Evolutionary conservation across 2,888 invertebrate species (phyloP).

Genomic region (Tribolium freemani): DNA sequence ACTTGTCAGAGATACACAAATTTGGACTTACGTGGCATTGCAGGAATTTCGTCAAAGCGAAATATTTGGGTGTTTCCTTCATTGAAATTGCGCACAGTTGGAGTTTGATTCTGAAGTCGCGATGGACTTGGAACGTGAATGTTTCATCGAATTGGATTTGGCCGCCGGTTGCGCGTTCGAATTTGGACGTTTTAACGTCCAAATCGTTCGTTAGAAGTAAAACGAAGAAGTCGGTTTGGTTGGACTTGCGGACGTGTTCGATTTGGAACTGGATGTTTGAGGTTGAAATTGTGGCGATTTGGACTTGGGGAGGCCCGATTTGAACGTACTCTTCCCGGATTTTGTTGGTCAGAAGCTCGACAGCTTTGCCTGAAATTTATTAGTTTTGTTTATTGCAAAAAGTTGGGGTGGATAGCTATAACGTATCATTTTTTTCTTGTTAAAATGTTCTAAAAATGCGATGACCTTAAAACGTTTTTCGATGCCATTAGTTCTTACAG

Average conservation of each 20-base stretch:
- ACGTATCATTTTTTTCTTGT: too few species aligned
- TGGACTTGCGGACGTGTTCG: too few species aligned
- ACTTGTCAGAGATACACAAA: background rate
- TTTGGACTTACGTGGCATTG: background rate
- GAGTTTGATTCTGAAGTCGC: constrained; percentile 6
- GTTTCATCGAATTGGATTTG: constrained; percentile 4
- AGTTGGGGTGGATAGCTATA: too few species aligned
- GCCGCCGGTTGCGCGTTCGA: background rate
- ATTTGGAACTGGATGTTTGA: constrained; percentile 2
- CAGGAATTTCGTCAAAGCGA: background rate
- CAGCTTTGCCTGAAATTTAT: background rate
- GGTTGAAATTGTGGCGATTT: background rate
- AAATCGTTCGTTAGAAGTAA: constrained; percentile 5
- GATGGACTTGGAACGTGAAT: background rate
- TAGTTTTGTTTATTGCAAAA: background rate
- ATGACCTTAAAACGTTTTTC: too few species aligned
- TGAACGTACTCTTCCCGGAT: background rate
- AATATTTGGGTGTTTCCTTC: background rate
- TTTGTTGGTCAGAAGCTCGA: constrained; percentile 4
- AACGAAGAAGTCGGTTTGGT: constrained; percentile 14
- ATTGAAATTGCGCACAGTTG: background rate
- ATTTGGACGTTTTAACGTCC: constrained; percentile 19
- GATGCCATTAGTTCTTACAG: too few species aligned
- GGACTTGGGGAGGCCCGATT: background rate
- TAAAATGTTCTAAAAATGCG: too few species aligned